phyloP scores from a whole-genome alignment of 2,113 vertebrate genomes.

The Motacilla tschutschensis region DNA sequence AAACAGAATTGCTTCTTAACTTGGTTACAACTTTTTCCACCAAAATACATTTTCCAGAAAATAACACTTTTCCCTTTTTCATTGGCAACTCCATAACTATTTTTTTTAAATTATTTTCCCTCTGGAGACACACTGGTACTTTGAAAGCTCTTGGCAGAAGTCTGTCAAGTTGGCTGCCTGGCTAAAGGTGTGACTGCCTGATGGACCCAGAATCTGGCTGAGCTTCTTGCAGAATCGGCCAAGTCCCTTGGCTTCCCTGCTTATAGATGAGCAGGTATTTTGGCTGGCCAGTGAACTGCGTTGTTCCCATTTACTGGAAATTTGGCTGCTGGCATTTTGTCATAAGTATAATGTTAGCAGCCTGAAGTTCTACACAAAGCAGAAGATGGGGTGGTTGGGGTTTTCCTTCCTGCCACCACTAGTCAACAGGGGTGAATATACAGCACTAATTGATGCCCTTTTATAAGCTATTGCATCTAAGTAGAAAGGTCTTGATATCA shows the following conservation, averaged over 20 bases:
- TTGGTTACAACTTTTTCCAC: constrained; percentile 20
- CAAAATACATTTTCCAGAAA: constrained; percentile 16
- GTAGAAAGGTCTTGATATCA: neutral
- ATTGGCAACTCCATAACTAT: neutral
- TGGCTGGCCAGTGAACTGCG: neutral
- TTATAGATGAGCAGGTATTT: neutral
- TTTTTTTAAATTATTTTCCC: neutral
- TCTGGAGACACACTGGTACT: neutral
- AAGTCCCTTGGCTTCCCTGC: neutral
- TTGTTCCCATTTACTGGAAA: constrained; percentile 8
- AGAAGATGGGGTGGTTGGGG: neutral
- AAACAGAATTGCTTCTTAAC: constrained; percentile 2
- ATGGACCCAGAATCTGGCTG: neutral
- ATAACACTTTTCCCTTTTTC: neutral
- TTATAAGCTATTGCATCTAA: neutral
- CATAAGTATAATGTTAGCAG: neutral
- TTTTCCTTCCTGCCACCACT: neutral
- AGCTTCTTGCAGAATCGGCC: neutral
- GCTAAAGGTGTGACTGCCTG: neutral
- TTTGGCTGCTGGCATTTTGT: neutral
- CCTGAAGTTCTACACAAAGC: neutral
- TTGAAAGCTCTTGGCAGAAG: constrained; percentile 8
- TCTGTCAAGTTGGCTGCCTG: neutral
- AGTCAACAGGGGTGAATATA: neutral
- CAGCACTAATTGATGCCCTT: neutral